phyloP scores from a whole-genome alignment of 2,113 vertebrate genomes.

The Antennarius striatus region DNA sequence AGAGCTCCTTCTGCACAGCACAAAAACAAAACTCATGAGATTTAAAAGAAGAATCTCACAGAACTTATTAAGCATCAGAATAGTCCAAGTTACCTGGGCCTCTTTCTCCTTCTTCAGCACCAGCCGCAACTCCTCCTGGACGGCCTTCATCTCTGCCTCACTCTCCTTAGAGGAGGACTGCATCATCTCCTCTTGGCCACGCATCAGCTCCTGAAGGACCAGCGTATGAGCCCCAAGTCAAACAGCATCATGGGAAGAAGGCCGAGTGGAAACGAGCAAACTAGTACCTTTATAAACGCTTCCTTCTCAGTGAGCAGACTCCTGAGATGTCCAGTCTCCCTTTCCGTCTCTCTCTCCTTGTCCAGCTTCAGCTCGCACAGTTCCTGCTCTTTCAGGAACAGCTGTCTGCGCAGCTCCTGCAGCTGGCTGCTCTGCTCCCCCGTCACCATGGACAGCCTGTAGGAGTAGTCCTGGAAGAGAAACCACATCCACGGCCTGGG shows the following conservation, averaged over 20 bases:
- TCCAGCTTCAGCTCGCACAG: slow-evolving; percentile 64
- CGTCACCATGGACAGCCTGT: slow-evolving; percentile 84
- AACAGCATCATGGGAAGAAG: neutral
- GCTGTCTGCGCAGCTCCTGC: slow-evolving; percentile 84
- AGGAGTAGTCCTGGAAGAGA: slow-evolving; percentile 77
- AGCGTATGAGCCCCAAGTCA: neutral
- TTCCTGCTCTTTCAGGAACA: slow-evolving; percentile 74
- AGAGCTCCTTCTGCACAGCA: slow-evolving; percentile 82
- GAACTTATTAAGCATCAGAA: neutral
- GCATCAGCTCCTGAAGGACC: slow-evolving; percentile 74
- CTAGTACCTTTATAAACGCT: slow-evolving; percentile 80
- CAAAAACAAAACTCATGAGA: neutral
- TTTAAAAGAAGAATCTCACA: neutral
- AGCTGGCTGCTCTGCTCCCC: slow-evolving; percentile 84
- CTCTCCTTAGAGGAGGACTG: slow-evolving; percentile 54
- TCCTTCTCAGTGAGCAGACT: slow-evolving; percentile 80
- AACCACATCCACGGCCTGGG: neutral
- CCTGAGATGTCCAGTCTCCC: slow-evolving; percentile 65
- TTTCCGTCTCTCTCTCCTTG: slow-evolving; percentile 53
- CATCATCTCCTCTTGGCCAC: slow-evolving; percentile 66
- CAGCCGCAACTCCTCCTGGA: slow-evolving; percentile 89
- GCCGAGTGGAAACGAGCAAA: neutral
- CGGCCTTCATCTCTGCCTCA: slow-evolving; percentile 58
- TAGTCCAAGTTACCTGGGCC: slow-evolving; percentile 82
- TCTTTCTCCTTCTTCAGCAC: slow-evolving; percentile 87